Percentiles rank a stretch among this genome's conserved stretches.
phyloP scores from a whole-genome alignment of 2,113 vertebrate species.

The Diadophis punctatus region DNA sequence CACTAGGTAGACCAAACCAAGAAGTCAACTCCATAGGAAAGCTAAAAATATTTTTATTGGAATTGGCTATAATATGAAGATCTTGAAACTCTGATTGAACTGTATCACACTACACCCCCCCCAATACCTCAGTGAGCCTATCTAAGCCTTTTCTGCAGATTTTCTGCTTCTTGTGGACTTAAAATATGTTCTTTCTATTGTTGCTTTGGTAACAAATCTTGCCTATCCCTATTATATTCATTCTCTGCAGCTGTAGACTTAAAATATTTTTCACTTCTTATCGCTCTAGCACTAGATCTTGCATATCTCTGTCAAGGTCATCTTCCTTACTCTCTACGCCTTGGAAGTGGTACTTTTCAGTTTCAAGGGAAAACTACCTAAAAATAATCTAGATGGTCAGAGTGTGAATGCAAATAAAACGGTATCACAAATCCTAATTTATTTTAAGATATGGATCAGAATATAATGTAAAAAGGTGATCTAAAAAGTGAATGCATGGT shows the following conservation, averaged over 20 bases:
- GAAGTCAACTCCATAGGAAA: neutral
- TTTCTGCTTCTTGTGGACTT: neutral
- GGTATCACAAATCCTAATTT: neutral
- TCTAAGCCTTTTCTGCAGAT: neutral
- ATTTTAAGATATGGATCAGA: neutral
- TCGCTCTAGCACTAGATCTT: neutral
- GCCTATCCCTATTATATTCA: neutral
- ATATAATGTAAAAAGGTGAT: neutral
- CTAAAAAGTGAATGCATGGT: neutral
- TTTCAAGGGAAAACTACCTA: neutral
- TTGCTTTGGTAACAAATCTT: neutral
- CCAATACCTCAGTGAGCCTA: neutral
- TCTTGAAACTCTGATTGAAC: neutral
- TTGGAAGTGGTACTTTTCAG: neutral
- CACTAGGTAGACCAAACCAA: neutral
- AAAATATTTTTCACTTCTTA: neutral
- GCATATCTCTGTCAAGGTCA: neutral
- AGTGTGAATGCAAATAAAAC: neutral
- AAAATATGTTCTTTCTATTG: neutral
- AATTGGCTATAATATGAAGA: neutral
- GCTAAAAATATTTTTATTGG: neutral
- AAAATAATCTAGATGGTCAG: neutral
- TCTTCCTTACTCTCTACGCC: neutral
- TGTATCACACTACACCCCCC: neutral
- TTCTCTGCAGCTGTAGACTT: neutral